Evolutionary conservation across 92 coral and sea anemone species (phyloP).

Genomic region (Phymanthus crucifer): DNA sequence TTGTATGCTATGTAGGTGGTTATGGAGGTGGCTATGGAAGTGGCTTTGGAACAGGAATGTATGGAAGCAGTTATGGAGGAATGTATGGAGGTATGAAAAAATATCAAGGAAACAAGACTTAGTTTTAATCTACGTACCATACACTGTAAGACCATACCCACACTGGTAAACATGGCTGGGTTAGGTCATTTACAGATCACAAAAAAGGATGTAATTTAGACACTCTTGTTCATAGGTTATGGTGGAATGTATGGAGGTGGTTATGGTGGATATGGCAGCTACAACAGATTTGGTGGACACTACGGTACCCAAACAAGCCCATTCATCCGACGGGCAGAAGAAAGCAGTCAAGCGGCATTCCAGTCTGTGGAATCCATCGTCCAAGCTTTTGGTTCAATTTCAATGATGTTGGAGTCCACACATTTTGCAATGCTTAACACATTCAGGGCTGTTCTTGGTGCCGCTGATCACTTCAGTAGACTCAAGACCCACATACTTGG

Average conservation of each 20-base stretch:
- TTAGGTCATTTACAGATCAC: background rate
- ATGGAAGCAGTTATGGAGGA: conserved; percentile 51
- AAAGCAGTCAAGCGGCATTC: conserved; percentile 88
- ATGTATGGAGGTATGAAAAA: conserved; percentile 19
- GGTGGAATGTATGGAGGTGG: conserved; percentile 65
- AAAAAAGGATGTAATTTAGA: background rate
- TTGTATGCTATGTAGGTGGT: background rate
- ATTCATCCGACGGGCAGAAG: conserved; percentile 90
- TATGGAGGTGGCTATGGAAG: conserved; percentile 29
- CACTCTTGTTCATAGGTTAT: conserved; percentile 35
- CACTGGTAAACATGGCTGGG: no score
- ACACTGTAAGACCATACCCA: no score
- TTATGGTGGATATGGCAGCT: conserved; percentile 57
- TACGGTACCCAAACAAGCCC: conserved; percentile 77
- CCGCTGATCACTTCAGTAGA: conserved; percentile 96
- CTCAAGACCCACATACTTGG: conserved; percentile 74
- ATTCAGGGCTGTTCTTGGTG: conserved; percentile 90
- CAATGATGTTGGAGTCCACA: conserved; percentile 98
- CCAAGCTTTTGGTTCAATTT: conserved; percentile 97
- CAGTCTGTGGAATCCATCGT: conserved; percentile 95
- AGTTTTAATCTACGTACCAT: no score
- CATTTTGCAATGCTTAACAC: conserved; percentile 94
- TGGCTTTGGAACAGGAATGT: conserved; percentile 52
- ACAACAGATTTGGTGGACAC: conserved; percentile 68
- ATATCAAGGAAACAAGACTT: background rate